phyloP scores from a whole-genome alignment of 2,113 vertebrate genomes.

The Brienomyrus brachyistius region DNA sequence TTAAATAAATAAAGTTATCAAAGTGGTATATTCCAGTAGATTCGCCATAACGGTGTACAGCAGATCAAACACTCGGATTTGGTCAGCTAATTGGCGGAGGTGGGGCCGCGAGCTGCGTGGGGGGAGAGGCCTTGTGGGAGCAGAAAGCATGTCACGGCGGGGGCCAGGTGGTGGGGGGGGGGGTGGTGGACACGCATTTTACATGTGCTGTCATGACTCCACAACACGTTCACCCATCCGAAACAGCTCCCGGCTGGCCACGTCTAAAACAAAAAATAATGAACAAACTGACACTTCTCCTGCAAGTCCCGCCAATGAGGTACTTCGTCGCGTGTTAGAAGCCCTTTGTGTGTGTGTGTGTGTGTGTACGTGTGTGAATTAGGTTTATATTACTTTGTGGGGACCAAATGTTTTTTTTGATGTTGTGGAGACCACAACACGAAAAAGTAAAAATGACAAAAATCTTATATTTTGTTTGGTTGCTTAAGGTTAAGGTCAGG shows the following conservation, averaged over 20 bases:
- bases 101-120: neutral
- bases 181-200: neutral
- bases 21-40: conserved; percentile 4
- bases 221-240: neutral
- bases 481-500: too few relatives aligned
- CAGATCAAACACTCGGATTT: neutral
- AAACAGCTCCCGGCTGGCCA: neutral
- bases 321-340: conserved; percentile 27
- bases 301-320: conserved; percentile 1
- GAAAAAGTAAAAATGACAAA: too few relatives aligned
- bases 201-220: neutral
- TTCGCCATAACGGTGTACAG: neutral
- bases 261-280: neutral
- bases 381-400: too few relatives aligned
- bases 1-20: neutral
- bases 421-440: too few relatives aligned
- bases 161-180: neutral
- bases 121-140: neutral
- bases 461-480: too few relatives aligned
- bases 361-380: neutral
- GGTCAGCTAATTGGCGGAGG: neutral
- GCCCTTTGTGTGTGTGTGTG: conserved; percentile 31
- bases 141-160: neutral
- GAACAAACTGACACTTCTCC: neutral
- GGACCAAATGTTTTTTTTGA: too few relatives aligned